Evolutionary conservation across 2,888 invertebrate genomes (phyloP), one percentile per base, ranked within the genome.

Genomic region (Hemaris fuciformis): DNA sequence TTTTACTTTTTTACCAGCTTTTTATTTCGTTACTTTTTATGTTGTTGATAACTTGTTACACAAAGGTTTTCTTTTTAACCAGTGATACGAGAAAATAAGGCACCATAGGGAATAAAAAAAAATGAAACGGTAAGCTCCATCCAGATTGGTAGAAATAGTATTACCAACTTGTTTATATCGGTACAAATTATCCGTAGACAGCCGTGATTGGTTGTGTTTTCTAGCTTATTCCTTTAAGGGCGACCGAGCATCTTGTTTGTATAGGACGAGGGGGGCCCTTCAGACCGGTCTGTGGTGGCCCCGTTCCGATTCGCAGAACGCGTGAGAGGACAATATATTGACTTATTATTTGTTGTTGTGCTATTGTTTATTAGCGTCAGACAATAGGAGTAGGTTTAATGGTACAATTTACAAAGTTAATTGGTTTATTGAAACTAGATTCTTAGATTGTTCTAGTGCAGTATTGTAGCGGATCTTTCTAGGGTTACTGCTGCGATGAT

Each of bases 231-330:
- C 53, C 31, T 20, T 27, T 53, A 53, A 53, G 53, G 53, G 53
- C 53, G n/a, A 20, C 60, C 59, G 38, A 53, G 56, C 57, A 42
- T 57, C 53, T 53, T 53, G 61, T 64, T 64, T 15, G 53, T 53
- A 31, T 31, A 53, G 18, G 27, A 15, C 53, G 27, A 31, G 60
- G 66, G 62, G 59, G 66, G 63, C 73, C 73, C 71, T 75, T 71
- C 73, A 64, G 77, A 86, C 87, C 82, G 84, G 87, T 86, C 75
- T 4, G 66, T 63, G 69, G 64, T 76, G 77, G 74, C 81, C 84
- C 75, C 75, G 77, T 81, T 83, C 72, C 77, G 70, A 79, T 80
- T 78, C 78, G 77, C 73, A 69, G 78, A 53, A 53, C 31, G 62
- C 62, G 63, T 66, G 64, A 67, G 57, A 42, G 27, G 43, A 43